A percentile compares a stretch with the other conserved stretches of the same genome.
phyloP scores from a whole-genome alignment of 2,888 invertebrate species.

The Chamaedrilus cognettii region DNA sequence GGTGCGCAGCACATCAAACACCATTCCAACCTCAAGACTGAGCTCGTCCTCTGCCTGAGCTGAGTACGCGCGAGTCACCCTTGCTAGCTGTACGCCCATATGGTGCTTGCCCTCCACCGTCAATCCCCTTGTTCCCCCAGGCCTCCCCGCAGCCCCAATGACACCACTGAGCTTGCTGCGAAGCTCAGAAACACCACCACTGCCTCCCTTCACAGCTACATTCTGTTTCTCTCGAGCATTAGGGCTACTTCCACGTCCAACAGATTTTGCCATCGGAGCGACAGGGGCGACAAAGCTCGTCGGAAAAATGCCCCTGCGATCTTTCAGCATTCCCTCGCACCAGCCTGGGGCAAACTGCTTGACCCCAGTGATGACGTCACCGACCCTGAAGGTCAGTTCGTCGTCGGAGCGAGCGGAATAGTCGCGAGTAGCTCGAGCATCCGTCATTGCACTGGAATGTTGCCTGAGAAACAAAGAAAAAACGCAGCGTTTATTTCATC shows the following conservation, averaged over 20 bases:
- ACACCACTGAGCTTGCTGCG: neutral
- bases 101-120: neutral
- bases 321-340: conserved; percentile 86
- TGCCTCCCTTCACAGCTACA: neutral
- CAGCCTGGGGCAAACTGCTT: conserved; percentile 80
- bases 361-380: conserved; percentile 81
- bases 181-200: neutral
- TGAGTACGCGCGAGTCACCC: neutral
- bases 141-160: neutral
- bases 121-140: neutral
- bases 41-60: neutral
- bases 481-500: too few species aligned
- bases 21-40: neutral
- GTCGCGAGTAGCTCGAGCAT: too few species aligned
- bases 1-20: conserved; percentile 24
- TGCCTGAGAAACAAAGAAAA: too few species aligned
- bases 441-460: too few species aligned
- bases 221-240: neutral
- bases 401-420: conserved; percentile 76
- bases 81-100: neutral
- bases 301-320: conserved; percentile 68
- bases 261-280: neutral
- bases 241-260: neutral
- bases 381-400: conserved; percentile 80
- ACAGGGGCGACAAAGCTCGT: conserved; percentile 8